Base-by-base conservation (phyloP, 2,113 vertebrate genomes). In the Poicephalus meyeri region DNA sequence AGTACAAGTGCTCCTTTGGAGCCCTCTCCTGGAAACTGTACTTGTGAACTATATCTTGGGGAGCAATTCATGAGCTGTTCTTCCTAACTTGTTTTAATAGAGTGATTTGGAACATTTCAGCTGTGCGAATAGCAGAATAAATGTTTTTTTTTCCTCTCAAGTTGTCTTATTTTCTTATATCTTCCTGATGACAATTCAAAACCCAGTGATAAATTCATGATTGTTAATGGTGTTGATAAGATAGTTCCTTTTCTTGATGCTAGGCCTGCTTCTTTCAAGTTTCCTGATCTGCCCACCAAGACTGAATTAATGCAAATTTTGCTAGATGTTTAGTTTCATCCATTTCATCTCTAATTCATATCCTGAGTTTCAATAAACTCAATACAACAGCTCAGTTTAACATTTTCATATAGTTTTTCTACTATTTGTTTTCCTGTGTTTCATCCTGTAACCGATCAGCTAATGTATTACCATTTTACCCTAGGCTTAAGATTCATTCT, bases 21-120 rank as follows among this genome's bases (percentile, higher is more conserved):
- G 95, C 91, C 91, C 93, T 93, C 91, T 96, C 79, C 96, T 96
- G 94, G 93, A 96, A 97, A 86, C 7, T 83, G 41, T 41, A 70
- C 20, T 91, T 85, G 26, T 88, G 71, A 86, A 52, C 60, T 66
- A 7, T n/a, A 35, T 41, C 41, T 52, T 66, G 31, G 81, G 66
- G 94, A 93, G 35, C 6, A 82, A 56, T 50, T 84, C 0, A n/a
- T 31, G 44, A 82, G 13, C 49, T 61, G 7, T 12, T 64, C n/a
- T 77, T 86, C 41, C 16, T 53, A 86, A 70, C 29, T 88, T 86
- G 8, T 12, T 53, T 53, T 46, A 52, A 56, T 46, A 91, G 6
- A 52, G 39, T 25, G 20, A 65, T 65, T 20, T 72, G 37, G 16
- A 82, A 85, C 47, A 31, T 44, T 82, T 72, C 24, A 25, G 17